Percentiles rank a stretch among this genome's conserved stretches.
Conservation (phyloP, 2,888 invertebrate genomes). For the Mechanitis messenoides region DNA sequence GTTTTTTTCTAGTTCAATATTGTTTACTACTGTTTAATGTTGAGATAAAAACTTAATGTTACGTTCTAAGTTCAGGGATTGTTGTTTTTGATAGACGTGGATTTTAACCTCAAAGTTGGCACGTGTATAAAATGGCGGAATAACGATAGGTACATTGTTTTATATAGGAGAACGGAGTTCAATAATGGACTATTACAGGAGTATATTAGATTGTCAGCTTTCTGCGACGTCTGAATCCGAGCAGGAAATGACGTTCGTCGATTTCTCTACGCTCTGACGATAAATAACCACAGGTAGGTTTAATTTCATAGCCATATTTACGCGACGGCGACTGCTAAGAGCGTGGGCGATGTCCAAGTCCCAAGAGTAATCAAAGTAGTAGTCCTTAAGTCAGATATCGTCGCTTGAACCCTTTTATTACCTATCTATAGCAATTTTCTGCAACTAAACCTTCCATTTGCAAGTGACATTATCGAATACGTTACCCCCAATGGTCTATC, state of each 20-base stretch:
- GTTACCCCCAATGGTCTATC: slow-evolving; percentile 21
- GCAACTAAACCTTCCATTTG: slow-evolving; percentile 23
- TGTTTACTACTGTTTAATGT: slow-evolving; percentile 2
- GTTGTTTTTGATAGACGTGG: background rate
- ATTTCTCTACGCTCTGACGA: slow-evolving; percentile 40
- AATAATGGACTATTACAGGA: slow-evolving; percentile 58
- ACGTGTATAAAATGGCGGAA: slow-evolving; percentile 6
- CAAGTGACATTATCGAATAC: slow-evolving; percentile 25
- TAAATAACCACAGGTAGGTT: slow-evolving; percentile 70
- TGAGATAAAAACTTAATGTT: slow-evolving; percentile 13
- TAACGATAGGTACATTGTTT: slow-evolving; percentile 18
- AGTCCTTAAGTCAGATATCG: slow-evolving; percentile 46
- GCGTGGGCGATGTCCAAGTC: slow-evolving; percentile 42
- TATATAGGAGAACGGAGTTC: slow-evolving; percentile 55
- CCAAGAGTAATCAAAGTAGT: slow-evolving; percentile 49
- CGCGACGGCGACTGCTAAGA: slow-evolving; percentile 44
- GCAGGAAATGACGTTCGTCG: slow-evolving; percentile 59
- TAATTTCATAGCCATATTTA: slow-evolving; percentile 68
- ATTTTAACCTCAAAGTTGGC: background rate
- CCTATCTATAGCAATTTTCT: slow-evolving; percentile 31
- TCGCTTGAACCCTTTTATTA: slow-evolving; percentile 35
- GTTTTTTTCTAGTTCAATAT: slow-evolving; percentile 24
- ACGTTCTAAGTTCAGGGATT: slow-evolving; percentile 11
- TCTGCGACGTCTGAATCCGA: slow-evolving; percentile 46
- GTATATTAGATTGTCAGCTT: slow-evolving; percentile 45